Evolutionary conservation across 2,113 vertebrate species (phyloP).

Genomic region (Panthera uncia): DNA sequence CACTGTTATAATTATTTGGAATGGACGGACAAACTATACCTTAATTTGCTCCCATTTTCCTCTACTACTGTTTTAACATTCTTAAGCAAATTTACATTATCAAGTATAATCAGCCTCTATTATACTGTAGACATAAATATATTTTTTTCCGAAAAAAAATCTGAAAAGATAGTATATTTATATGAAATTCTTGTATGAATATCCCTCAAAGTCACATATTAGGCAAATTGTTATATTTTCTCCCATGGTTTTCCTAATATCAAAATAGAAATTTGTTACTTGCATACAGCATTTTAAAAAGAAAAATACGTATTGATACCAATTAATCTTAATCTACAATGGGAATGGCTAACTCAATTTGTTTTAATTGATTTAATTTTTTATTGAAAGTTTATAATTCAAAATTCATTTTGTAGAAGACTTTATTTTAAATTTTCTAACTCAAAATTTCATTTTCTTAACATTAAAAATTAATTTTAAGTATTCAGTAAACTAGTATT

Average conservation of each 20-base stretch:
- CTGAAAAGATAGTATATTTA: background rate
- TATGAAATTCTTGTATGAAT: background rate
- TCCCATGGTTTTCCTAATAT: background rate
- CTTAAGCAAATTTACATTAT: background rate
- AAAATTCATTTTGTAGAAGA: background rate
- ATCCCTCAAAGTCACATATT: background rate
- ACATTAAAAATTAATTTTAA: conserved; percentile 24
- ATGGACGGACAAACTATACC: background rate
- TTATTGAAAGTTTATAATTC: background rate
- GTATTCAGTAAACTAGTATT: background rate
- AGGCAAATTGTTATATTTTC: background rate
- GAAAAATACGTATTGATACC: background rate
- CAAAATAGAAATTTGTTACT: background rate
- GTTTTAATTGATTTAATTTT: conserved; percentile 21
- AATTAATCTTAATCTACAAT: conserved; percentile 29
- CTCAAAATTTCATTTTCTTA: background rate
- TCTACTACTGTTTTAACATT: background rate
- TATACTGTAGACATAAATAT: background rate
- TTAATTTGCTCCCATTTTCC: background rate
- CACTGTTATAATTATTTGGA: background rate
- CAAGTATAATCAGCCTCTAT: background rate
- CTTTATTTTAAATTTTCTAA: background rate
- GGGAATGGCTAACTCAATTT: background rate
- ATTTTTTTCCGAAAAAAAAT: background rate
- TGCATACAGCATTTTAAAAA: background rate